Evolutionary conservation across 2,888 invertebrate species (phyloP).

Genomic region (Gymnoscelis rufifasciata): DNA sequence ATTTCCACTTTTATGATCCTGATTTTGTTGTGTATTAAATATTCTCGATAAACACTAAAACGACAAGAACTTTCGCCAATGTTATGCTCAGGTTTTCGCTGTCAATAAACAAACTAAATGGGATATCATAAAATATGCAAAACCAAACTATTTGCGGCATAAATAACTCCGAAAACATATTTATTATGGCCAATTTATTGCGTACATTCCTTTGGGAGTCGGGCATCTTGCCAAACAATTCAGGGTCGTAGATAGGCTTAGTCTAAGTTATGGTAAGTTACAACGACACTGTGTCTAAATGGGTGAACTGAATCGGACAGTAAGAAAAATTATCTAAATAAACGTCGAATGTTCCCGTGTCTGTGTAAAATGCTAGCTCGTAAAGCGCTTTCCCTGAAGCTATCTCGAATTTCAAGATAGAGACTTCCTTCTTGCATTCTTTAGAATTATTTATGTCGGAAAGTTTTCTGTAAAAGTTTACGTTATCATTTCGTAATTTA

Average conservation of each 20-base stretch:
- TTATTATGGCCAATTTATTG: conserved; percentile 28
- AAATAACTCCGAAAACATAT: conserved; percentile 26
- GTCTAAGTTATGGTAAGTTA: conserved; percentile 28
- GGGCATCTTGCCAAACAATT: conserved; percentile 26
- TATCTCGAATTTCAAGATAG: too few relatives aligned
- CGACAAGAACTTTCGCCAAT: neutral
- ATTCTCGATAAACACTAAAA: neutral
- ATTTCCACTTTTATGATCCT: neutral
- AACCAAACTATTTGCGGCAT: conserved; percentile 16
- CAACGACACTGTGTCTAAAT: conserved; percentile 18
- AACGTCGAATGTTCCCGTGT: neutral
- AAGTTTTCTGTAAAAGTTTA: neutral
- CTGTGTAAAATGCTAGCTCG: neutral
- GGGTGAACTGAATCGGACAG: conserved; percentile 12
- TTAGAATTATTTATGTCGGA: neutral
- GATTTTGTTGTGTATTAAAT: neutral
- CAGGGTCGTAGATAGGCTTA: conserved; percentile 27
- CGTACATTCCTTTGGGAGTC: conserved; percentile 20
- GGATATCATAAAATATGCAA: conserved; percentile 15
- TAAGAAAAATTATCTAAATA: conserved; percentile 1
- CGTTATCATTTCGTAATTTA: neutral
- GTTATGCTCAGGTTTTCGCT: neutral
- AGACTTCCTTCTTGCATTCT: neutral
- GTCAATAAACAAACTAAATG: conserved; percentile 9
- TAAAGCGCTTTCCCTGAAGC: neutral